Evolutionary conservation across 2,113 vertebrate genomes (phyloP).

Genomic region (Hiodon tergisus): DNA sequence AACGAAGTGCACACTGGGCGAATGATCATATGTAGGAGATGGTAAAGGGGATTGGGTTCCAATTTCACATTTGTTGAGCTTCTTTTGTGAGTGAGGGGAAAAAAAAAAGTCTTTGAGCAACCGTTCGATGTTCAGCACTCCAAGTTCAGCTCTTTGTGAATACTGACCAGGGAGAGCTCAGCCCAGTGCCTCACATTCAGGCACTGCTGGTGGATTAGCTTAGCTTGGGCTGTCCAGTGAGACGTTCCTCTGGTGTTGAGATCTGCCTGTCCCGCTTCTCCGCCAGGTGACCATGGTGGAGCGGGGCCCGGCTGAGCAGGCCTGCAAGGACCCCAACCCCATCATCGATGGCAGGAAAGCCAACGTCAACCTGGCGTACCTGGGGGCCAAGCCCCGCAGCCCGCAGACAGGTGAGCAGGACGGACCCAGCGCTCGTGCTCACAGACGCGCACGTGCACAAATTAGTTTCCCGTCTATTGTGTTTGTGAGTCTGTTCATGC

Average conservation of each 20-base stretch:
- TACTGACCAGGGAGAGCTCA: background rate
- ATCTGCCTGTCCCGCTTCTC: background rate
- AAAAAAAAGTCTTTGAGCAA: background rate
- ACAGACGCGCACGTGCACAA: background rate
- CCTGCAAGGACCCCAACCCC: constrained; percentile 96
- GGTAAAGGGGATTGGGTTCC: background rate
- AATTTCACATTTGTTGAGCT: background rate
- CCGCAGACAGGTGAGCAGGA: constrained; percentile 81
- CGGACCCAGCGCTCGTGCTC: background rate
- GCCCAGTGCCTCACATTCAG: background rate
- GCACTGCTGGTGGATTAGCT: background rate
- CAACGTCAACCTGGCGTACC: constrained; percentile 92
- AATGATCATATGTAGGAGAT: no score
- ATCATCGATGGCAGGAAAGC: constrained; percentile 96
- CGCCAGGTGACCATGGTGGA: constrained; percentile 92
- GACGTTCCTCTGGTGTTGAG: background rate
- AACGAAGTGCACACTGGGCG: no score
- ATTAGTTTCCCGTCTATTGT: background rate
- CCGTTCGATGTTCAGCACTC: background rate
- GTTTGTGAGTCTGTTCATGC: background rate
- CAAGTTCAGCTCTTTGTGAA: background rate
- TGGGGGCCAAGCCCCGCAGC: constrained; percentile 92
- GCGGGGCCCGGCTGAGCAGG: constrained; percentile 80
- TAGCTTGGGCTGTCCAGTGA: background rate
- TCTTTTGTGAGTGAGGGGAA: background rate